These are phyloP conservation scores for Gracilinanus agilis DNA, from an alignment of 2,113 vertebrate genomes.

Conservation along the genomic window DNA sequence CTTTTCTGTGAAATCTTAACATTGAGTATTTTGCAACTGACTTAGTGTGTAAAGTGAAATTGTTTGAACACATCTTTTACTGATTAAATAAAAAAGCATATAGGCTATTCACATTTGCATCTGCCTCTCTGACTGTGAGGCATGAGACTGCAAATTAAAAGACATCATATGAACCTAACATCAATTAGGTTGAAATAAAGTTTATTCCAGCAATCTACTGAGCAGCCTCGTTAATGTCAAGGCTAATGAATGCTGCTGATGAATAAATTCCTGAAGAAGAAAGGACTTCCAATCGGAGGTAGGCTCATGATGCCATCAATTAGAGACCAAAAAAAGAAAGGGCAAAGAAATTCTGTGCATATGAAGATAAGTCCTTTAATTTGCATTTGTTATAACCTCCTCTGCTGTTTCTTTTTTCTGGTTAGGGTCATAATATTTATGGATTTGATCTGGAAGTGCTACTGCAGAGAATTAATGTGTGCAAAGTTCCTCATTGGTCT, in stretches of 20 bases:
- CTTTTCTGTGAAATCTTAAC: conserved; percentile 44
- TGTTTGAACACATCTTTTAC: conserved; percentile 58
- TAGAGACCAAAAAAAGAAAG: conserved; percentile 84
- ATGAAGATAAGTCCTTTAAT: conserved; percentile 83
- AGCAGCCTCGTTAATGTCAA: conserved; percentile 83
- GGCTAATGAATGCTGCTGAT: conserved; percentile 83
- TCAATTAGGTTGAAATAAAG: conserved; percentile 76
- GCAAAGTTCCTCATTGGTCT: conserved; percentile 98
- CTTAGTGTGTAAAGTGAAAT: conserved; percentile 51
- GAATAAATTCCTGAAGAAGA: conserved; percentile 80
- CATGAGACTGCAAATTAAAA: conserved; percentile 76
- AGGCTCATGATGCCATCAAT: conserved; percentile 84
- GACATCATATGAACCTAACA: conserved; percentile 64
- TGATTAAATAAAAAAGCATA: conserved; percentile 45
- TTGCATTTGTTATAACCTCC: conserved; percentile 83
- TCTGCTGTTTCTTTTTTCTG: conserved; percentile 80
- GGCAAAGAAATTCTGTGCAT: conserved; percentile 82
- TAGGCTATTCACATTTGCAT: conserved; percentile 68
- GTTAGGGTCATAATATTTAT: conserved; percentile 97
- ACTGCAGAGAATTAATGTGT: conserved; percentile 93
- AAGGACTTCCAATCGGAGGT: conserved; percentile 79
- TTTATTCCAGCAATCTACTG: conserved; percentile 80
- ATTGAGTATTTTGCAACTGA: conserved; percentile 1
- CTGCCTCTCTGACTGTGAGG: conserved; percentile 66
- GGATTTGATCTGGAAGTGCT: conserved; percentile 98